Conservation (phyloP, 2,797 vertebrate species). For the Syngnathus acus region DNA sequence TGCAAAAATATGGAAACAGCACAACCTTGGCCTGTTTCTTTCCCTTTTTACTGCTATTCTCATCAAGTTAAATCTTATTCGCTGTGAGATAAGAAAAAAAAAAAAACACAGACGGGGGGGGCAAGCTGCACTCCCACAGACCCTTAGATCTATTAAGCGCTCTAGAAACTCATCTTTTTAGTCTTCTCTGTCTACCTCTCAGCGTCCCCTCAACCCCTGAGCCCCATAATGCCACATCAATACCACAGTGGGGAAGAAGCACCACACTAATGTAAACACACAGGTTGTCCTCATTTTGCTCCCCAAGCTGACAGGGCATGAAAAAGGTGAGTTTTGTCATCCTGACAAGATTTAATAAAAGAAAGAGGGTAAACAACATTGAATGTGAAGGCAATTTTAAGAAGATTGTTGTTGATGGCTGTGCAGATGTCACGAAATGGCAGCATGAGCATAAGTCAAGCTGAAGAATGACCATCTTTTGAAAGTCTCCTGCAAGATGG, state of each 20-base stretch:
- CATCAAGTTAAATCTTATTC: slow-evolving; percentile 39
- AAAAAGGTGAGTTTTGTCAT: slow-evolving; percentile 58
- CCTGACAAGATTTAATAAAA: slow-evolving; percentile 56
- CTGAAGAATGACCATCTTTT: slow-evolving; percentile 36
- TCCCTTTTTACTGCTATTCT: slow-evolving; percentile 37
- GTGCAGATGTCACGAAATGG: slow-evolving; percentile 68
- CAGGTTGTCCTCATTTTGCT: slow-evolving; percentile 50
- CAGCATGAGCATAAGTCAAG: slow-evolving; percentile 57
- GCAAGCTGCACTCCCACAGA: slow-evolving; percentile 51
- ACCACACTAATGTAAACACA: slow-evolving; percentile 75
- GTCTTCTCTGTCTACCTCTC: slow-evolving; percentile 29
- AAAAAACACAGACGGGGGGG: slow-evolving; percentile 32
- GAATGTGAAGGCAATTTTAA: slow-evolving; percentile 45
- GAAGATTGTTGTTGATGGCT: slow-evolving; percentile 53
- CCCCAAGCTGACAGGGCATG: neutral
- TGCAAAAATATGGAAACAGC: slow-evolving; percentile 11
- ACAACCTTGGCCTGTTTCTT: slow-evolving; percentile 5
- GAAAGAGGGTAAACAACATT: slow-evolving; percentile 16
- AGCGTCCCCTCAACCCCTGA: slow-evolving; percentile 31
- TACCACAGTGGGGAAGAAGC: slow-evolving; percentile 79
- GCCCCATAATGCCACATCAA: slow-evolving; percentile 72
- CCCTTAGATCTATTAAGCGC: slow-evolving; percentile 48
- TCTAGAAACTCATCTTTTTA: slow-evolving; percentile 52
- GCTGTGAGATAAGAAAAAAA: slow-evolving; percentile 16
- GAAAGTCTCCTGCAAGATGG: slow-evolving; percentile 41